Base-by-base conservation (phyloP, 1,140 invertebrate species). In the Heliconius melpomene region DNA sequence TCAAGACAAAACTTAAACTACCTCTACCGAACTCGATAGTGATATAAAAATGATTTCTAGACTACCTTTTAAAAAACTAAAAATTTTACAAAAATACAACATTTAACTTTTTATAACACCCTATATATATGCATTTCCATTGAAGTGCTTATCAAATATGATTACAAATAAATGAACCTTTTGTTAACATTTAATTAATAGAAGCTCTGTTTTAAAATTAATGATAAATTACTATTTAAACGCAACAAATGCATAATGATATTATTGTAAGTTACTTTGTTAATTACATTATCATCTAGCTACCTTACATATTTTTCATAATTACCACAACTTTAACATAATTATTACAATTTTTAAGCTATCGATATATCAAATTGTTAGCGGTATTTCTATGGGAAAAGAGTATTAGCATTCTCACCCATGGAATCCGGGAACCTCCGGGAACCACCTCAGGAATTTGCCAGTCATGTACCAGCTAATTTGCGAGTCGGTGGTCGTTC, bases 161-260 rank as follows among this genome's bases (percentile, higher is more conserved):
- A 66, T 66, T 66, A 66, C 23, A 29, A 66, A 66, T 66, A 66
- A 66, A 26, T 66, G 60, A 66, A 66, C 60, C 9, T 66, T 18
- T 66, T 66, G 60, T 66, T 66, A 26, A 66, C 23, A 66, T 66
- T 66, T 66, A 29, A 66, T 66, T 66, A 66, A 66, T 66, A 52
- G 26, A 29, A 29, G 60, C 26, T 18, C 29, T 66, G 60, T 66
- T 66, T 66, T 2, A 66, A 66, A 66, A 29, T 66, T 66, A 66
- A 66, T 66, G 60, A 66, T 29, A 66, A 66, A 66, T 29, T 26
- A 66, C 29, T 66, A 66, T 66, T 66, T 16, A 66, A 66, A 66
- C 57, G n/a, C 57, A 26, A 57, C 57, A 23, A 11, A 60, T 66
- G 26, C 60, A 66, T 66, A 66, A 66, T 29, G 26, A 29, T 29